These are phyloP conservation scores for Rallus limicola DNA, from an alignment of 2,113 vertebrate species.

Conservation along the genomic window DNA sequence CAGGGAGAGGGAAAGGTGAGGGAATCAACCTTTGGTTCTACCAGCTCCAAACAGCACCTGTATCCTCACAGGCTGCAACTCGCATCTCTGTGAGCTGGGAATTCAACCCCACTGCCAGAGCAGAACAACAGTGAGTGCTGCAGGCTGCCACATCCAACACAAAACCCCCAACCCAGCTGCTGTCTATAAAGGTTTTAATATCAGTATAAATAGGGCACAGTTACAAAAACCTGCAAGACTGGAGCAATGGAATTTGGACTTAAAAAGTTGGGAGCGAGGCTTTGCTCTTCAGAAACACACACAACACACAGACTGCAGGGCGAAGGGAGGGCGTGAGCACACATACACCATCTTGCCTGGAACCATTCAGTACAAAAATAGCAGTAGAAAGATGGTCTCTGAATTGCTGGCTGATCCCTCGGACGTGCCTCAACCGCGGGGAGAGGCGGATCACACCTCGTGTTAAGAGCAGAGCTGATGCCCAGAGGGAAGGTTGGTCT, in stretches of 20 bases:
- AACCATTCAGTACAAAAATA: slow-evolving; percentile 64
- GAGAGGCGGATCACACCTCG: slow-evolving; percentile 5
- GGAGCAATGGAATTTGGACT: slow-evolving; percentile 57
- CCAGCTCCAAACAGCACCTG: neutral
- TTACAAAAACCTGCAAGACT: slow-evolving; percentile 78
- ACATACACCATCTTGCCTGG: slow-evolving; percentile 29
- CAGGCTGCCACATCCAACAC: neutral
- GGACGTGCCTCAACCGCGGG: slow-evolving; percentile 2
- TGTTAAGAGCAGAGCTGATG: slow-evolving; percentile 19
- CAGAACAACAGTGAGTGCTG: neutral
- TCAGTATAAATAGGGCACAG: slow-evolving; percentile 84
- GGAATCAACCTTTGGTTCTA: neutral
- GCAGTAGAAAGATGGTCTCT: slow-evolving; percentile 59
- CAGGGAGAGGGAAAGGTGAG: neutral
- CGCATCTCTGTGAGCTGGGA: neutral
- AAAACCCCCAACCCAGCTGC: neutral
- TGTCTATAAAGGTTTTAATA: slow-evolving; percentile 82
- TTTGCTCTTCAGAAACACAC: slow-evolving; percentile 47
- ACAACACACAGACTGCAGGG: slow-evolving; percentile 28
- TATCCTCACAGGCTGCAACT: neutral
- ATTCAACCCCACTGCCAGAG: neutral
- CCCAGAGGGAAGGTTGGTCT: neutral
- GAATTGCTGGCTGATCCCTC: slow-evolving; percentile 51
- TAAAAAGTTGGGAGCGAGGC: slow-evolving; percentile 22
- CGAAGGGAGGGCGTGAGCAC: slow-evolving; percentile 35